Base-by-base conservation (phyloP, 1,140 invertebrate genomes). In the Zaprionus kolodkinae region DNA sequence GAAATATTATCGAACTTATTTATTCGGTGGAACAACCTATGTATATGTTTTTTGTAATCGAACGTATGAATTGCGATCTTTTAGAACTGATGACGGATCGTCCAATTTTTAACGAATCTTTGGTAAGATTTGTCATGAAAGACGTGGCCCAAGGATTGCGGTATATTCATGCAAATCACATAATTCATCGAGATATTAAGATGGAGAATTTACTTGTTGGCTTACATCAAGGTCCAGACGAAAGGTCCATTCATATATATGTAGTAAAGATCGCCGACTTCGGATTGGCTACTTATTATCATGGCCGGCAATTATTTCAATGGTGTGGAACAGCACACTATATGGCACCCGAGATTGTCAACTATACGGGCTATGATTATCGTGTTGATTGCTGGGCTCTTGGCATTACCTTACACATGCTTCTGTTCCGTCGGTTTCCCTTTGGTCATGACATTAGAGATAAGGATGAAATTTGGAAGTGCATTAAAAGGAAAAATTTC, bases 181-280 rank as follows among this genome's bases (percentile, higher is more conserved):
- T 74, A 25, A 55, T 77, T 6, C 76, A 78, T 45, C 72, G 76
- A 1, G 65, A 78, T 11, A 27, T 78, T 0, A 78, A 75, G 55
- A 38, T 63, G 1, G 72, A 78, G 1, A 78, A 74, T 38, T 35
- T 78, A 9, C 30, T 70, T 12, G 61, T 69, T 5, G 11, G 60
- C 6, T 13, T 68, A 1, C 6, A 33, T 6, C 21, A 25, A 2
- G 0, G 4, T 13, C n/a, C 56, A 35, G 0, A 7, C 2, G 4
- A 6, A 13, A 3, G 12, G 0, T 1, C 1, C 6, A 2, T 9
- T 15, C 10, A 15, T 9, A 7, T 74, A 0, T 0, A 1, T 0
- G 50, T 36, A 1, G 30, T 56, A 0, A 78, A 78, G 40, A 78
- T 78, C 6, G 27, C 55, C 0, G 76, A 71, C 17, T 78, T 78